Conservation (phyloP, 2,888 invertebrate genomes). For the Schizaphis graminum region DNA sequence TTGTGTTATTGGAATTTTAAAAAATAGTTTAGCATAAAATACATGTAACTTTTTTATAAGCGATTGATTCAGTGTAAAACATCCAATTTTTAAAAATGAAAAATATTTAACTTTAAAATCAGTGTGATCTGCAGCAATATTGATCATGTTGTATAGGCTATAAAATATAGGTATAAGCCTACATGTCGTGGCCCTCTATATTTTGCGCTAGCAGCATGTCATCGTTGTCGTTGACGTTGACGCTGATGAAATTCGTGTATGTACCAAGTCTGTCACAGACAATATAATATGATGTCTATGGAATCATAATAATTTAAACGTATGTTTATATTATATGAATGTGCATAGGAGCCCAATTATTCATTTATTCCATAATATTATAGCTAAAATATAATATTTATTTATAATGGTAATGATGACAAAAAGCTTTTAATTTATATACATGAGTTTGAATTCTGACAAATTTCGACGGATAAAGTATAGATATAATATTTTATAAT, state of each 20-base stretch:
- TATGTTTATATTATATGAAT: neutral
- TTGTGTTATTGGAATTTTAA: neutral
- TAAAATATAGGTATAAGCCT: neutral
- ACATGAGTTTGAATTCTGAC: neutral
- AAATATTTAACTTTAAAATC: neutral
- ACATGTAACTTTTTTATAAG: neutral
- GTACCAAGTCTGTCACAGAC: neutral
- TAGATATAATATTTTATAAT: neutral
- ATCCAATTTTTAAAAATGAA: neutral
- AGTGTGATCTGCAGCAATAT: neutral
- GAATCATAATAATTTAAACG: neutral
- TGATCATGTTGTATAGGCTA: neutral
- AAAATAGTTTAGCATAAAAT: neutral
- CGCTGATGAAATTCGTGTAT: neutral
- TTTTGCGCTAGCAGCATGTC: neutral
- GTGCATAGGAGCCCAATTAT: neutral
- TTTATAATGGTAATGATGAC: neutral
- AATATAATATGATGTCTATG: neutral
- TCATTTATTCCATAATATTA: neutral
- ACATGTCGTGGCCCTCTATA: neutral
- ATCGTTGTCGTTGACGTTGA: neutral
- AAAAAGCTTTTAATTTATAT: neutral
- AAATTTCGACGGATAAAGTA: neutral
- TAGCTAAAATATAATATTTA: neutral
- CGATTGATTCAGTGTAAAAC: neutral